Percentiles rank a stretch among this genome's conserved stretches.
Evolutionary conservation across 2,797 vertebrate genomes (phyloP).

Genomic region (Austrolebias charrua): DNA sequence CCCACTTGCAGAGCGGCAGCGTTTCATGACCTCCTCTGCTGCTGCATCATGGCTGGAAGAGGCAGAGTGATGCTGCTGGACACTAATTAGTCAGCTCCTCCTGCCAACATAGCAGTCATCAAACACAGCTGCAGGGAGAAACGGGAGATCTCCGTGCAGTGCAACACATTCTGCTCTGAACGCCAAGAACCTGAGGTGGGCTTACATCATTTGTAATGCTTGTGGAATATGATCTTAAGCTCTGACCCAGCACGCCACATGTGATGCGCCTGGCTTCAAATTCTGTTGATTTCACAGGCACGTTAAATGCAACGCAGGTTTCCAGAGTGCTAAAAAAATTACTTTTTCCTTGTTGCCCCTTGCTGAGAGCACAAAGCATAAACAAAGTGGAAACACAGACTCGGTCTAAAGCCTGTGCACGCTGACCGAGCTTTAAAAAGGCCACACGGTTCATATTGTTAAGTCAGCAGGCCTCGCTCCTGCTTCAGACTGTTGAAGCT

Average conservation of each 20-base stretch:
- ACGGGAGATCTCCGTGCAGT: slow-evolving; percentile 7
- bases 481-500: slow-evolving; percentile 41
- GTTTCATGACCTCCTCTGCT: slow-evolving; percentile 4
- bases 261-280: slow-evolving; percentile 24
- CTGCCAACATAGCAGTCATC: slow-evolving; percentile 43
- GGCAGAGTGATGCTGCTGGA: slow-evolving; percentile 34
- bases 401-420: slow-evolving; percentile 13
- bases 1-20: slow-evolving; percentile 26
- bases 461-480: slow-evolving; percentile 11
- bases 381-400: slow-evolving; percentile 46
- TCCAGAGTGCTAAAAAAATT: not conserved
- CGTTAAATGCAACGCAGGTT: slow-evolving; percentile 40
- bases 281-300: slow-evolving; percentile 39
- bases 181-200: slow-evolving; percentile 28
- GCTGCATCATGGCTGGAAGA: slow-evolving; percentile 33
- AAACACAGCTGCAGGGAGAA: slow-evolving; percentile 22
- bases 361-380: slow-evolving; percentile 36
- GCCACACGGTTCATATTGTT: slow-evolving; percentile 44
- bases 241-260: not conserved
- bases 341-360: slow-evolving; percentile 28
- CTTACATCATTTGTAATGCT: slow-evolving; percentile 23
- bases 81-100: slow-evolving; percentile 61
- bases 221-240: slow-evolving; percentile 23
- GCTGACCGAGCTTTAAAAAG: slow-evolving; percentile 45
- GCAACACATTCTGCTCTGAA: slow-evolving; percentile 28